phyloP scores from a whole-genome alignment of 2,797 vertebrate genomes.

The Buphagus erythrorhynchus region DNA sequence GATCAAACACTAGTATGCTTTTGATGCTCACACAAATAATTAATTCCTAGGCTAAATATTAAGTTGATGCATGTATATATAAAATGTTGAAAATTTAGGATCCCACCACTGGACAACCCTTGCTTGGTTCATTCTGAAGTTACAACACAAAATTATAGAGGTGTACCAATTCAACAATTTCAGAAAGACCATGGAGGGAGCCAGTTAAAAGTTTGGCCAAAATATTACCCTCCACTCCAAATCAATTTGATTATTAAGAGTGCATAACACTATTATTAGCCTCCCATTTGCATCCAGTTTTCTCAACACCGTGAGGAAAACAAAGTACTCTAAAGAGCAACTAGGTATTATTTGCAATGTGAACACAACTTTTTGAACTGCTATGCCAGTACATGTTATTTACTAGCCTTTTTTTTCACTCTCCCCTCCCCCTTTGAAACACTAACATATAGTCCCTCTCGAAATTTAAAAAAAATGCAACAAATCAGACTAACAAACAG shows the following conservation, averaged over 20 bases:
- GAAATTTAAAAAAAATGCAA: not conserved
- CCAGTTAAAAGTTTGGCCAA: not conserved
- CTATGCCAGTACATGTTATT: not conserved
- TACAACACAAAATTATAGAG: not conserved
- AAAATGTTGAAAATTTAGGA: not conserved
- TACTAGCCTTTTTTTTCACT: not conserved
- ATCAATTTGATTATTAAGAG: not conserved
- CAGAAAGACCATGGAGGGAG: not conserved
- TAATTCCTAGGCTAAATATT: not conserved
- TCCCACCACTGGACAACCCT: not conserved
- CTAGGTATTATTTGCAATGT: not conserved
- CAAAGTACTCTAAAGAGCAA: not conserved
- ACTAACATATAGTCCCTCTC: not conserved
- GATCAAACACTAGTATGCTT: not conserved
- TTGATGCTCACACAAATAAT: not conserved
- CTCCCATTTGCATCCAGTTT: not conserved
- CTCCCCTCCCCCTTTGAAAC: not conserved
- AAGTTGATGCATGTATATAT: not conserved
- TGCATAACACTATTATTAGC: not conserved
- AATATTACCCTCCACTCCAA: not conserved
- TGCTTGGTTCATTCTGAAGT: not conserved
- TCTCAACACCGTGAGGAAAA: not conserved
- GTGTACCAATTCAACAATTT: not conserved
- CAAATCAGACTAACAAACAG: not conserved
- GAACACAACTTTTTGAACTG: not conserved